phyloP scores from a whole-genome alignment of 2,888 invertebrate genomes.

The Drosophila phalerata region DNA sequence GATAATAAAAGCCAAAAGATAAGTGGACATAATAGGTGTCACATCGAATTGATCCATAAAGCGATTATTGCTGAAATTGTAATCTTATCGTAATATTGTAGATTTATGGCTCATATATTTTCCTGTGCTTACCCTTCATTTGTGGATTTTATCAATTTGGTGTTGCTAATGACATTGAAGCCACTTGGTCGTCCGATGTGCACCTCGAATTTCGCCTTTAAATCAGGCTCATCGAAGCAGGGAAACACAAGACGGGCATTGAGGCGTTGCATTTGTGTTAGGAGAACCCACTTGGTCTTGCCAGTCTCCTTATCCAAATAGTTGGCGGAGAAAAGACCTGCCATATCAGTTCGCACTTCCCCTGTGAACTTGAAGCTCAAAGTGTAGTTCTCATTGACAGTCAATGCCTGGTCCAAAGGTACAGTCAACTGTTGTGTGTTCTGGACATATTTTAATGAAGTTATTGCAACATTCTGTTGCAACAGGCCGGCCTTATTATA shows the following conservation, averaged over 20 bases:
- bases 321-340: slow-evolving; percentile 74
- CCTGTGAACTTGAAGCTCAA: slow-evolving; percentile 86
- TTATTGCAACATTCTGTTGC: slow-evolving; percentile 29
- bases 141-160: slow-evolving; percentile 50
- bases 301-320: slow-evolving; percentile 64
- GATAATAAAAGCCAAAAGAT: slow-evolving; percentile 93
- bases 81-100: slow-evolving; percentile 8
- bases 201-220: slow-evolving; percentile 89
- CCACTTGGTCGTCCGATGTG: slow-evolving; percentile 87
- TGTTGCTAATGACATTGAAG: slow-evolving; percentile 82
- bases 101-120: background rate
- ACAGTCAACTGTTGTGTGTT: slow-evolving; percentile 86
- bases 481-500: slow-evolving; percentile 27
- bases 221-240: slow-evolving; percentile 91
- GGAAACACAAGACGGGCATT: slow-evolving; percentile 90
- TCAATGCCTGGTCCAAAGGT: slow-evolving; percentile 82
- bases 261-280: slow-evolving; percentile 89
- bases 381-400: slow-evolving; percentile 83
- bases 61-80: slow-evolving; percentile 52
- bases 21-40: slow-evolving; percentile 90
- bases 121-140: slow-evolving; percentile 53
- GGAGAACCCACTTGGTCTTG: slow-evolving; percentile 85
- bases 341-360: slow-evolving; percentile 85
- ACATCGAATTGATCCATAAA: slow-evolving; percentile 72
- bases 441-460: slow-evolving; percentile 56